Evolutionary conservation across 1,140 invertebrate genomes (phyloP).

Genomic region (Drosophila mayri): DNA sequence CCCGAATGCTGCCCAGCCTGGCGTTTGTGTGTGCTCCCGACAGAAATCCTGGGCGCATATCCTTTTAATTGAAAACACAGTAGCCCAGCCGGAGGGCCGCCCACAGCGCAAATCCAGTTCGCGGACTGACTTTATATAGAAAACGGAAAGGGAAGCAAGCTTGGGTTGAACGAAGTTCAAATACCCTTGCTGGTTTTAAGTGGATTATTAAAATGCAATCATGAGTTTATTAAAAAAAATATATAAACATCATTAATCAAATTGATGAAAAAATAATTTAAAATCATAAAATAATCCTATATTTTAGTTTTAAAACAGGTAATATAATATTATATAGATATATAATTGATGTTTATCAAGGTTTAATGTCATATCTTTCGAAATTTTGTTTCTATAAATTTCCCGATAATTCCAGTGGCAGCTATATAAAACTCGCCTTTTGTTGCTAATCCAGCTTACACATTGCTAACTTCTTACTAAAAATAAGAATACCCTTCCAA

Average conservation of each 20-base stretch:
- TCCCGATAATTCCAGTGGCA: too few relatives aligned
- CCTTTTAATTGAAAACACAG: constrained; percentile 80
- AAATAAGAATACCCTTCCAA: not conserved
- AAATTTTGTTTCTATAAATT: too few relatives aligned
- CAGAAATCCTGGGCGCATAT: constrained; percentile 66
- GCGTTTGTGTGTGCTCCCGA: constrained; percentile 1
- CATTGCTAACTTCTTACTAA: not conserved
- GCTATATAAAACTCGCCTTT: not conserved
- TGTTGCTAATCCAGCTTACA: not conserved
- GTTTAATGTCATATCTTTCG: too few relatives aligned
- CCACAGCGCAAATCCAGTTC: constrained; percentile 4
- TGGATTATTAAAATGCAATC: too few relatives aligned
- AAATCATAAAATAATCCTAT: too few relatives aligned
- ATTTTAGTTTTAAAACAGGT: too few relatives aligned
- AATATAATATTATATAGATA: too few relatives aligned
- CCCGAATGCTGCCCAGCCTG: not conserved
- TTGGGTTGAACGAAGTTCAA: not conserved
- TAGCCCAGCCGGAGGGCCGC: constrained; percentile 10
- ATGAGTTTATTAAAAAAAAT: too few relatives aligned
- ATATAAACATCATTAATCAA: too few relatives aligned
- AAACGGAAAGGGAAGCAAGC: not conserved
- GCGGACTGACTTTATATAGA: constrained; percentile 70
- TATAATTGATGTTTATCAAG: too few relatives aligned
- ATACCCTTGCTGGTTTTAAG: not conserved
- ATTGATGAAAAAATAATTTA: too few relatives aligned